Base-by-base conservation (phyloP, 2,888 invertebrate species). In the Maniola hyperantus region DNA sequence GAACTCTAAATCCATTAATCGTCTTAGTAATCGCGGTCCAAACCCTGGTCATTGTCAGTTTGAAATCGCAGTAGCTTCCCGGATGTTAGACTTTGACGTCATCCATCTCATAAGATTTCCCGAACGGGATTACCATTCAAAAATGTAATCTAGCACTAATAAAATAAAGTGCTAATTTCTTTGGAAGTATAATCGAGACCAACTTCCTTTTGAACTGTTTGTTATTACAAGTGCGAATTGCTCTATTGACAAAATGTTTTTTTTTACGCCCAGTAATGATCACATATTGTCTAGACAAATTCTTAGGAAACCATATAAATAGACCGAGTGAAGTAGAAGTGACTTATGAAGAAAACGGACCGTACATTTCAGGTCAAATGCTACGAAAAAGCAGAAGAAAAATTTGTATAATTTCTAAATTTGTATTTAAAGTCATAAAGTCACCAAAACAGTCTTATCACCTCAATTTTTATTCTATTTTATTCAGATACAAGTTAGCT, bases 1-100 rank as follows among this genome's bases (percentile, higher is more conserved):
- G 72, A 72, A 5, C 72, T 64, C 42, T 54, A 57, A 42, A 51
- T 8, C 48, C 50, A 64, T 64, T 51, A 46, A 67, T 54, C 34
- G 11, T 39, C 33, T 64, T 53, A 15, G 68, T 55, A 59, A 60
- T 64, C 50, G 62, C 55, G 70, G 65, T 70, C 73, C 73, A 42
- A 6, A 11, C 18, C 51, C 50, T 70, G 72, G 72, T 60, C 71
- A 44, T 36, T 64, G 58, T 63, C 42, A 66, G 80, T 83, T 86
- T 77, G 81, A 88, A 88, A 89, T 88, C 88, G 86, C 87, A 81
- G 76, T 83, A 78, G 85, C 88, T 89, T 91, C 90, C 90, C 90
- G 90, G 89, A 91, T 90, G 88, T 87, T 70, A 68, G 70, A 70
- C 75, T 70, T 74, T 77, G 78, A 88, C 90, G 89, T 90, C 89